Percentiles rank a stretch among this genome's conserved stretches.
These are phyloP conservation scores for Drosophila grimshawi DNA, from an alignment of 1,140 invertebrate genomes.

Conservation along the genomic window DNA sequence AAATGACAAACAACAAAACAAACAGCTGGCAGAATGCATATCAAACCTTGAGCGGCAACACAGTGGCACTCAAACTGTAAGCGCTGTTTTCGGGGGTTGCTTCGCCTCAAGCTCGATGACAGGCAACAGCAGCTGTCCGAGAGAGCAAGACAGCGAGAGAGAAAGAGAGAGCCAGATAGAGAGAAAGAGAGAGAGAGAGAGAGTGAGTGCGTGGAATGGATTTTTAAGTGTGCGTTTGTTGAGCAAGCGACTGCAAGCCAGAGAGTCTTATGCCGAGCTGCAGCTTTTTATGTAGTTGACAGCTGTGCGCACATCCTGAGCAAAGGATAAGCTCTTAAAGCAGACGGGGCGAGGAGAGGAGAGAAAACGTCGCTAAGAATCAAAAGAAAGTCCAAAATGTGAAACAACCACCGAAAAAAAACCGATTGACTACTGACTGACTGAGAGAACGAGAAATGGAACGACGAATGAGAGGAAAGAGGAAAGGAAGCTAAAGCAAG, in stretches of 20 bases:
- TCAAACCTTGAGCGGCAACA: slow-evolving; percentile 35
- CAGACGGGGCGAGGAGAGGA: slow-evolving; percentile 7
- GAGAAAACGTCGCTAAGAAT: slow-evolving; percentile 21
- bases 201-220: slow-evolving; percentile 26
- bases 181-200: slow-evolving; percentile 1
- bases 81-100: slow-evolving; percentile 34
- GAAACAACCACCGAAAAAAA: slow-evolving; percentile 56
- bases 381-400: slow-evolving; percentile 39
- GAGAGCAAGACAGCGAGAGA: slow-evolving; percentile 3
- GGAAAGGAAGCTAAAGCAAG: slow-evolving; percentile 8
- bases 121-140: slow-evolving; percentile 15
- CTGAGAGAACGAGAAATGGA: slow-evolving; percentile 30
- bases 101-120: slow-evolving; percentile 43
- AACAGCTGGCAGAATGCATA: slow-evolving; percentile 21
- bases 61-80: slow-evolving; percentile 48
- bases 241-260: slow-evolving; percentile 21
- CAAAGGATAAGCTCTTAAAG: slow-evolving; percentile 21
- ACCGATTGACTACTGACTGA: slow-evolving; percentile 44
- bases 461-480: slow-evolving; percentile 6
- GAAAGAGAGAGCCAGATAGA: slow-evolving; percentile 18
- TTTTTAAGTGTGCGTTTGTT: slow-evolving; percentile 21
- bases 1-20: slow-evolving; percentile 50
- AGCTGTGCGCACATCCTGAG: slow-evolving; percentile 55
- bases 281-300: slow-evolving; percentile 39
- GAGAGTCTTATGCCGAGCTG: slow-evolving; percentile 15